Evolutionary conservation across 2,888 invertebrate genomes (phyloP).

Genomic region (Sphaerophoria taeniata): DNA sequence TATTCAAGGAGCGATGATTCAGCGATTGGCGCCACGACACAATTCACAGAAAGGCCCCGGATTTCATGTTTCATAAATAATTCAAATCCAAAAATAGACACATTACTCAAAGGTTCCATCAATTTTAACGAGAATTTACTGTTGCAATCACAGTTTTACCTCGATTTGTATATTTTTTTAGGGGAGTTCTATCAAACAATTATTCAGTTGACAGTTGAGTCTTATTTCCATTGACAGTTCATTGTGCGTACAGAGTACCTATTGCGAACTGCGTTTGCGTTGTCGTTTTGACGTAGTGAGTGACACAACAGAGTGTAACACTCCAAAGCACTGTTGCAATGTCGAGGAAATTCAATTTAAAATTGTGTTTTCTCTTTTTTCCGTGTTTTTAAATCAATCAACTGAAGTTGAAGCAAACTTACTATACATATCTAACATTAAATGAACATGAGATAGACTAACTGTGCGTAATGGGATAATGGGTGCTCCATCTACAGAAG

Average conservation of each 20-base stretch:
- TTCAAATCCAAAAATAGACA: conserved; percentile 1
- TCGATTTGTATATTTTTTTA: background rate
- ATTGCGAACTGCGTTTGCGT: background rate
- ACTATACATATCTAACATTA: conserved; percentile 26
- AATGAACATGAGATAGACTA: conserved; percentile 42
- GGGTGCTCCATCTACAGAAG: conserved; percentile 41
- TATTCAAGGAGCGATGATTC: background rate
- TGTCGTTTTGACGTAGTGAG: background rate
- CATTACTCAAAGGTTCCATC: background rate
- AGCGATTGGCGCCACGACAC: conserved; percentile 2
- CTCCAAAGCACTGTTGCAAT: conserved; percentile 1
- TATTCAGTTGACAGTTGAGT: conserved; percentile 29
- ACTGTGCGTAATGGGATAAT: conserved; percentile 66
- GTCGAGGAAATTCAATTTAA: conserved; percentile 37
- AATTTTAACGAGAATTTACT: background rate
- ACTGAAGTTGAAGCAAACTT: conserved; percentile 43
- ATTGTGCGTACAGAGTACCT: too few species aligned
- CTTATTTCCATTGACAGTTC: conserved; percentile 26
- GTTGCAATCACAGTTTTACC: conserved; percentile 28
- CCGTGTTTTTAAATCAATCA: conserved; percentile 67
- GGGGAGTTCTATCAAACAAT: background rate
- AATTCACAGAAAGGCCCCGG: background rate
- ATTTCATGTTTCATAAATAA: conserved; percentile 1
- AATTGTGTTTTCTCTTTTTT: conserved; percentile 51
- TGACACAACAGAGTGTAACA: conserved; percentile 25